Percentiles rank a stretch among this genome's conserved stretches.
Conservation (phyloP, 2,888 invertebrate genomes). For the Andrena haemorrhoa region DNA sequence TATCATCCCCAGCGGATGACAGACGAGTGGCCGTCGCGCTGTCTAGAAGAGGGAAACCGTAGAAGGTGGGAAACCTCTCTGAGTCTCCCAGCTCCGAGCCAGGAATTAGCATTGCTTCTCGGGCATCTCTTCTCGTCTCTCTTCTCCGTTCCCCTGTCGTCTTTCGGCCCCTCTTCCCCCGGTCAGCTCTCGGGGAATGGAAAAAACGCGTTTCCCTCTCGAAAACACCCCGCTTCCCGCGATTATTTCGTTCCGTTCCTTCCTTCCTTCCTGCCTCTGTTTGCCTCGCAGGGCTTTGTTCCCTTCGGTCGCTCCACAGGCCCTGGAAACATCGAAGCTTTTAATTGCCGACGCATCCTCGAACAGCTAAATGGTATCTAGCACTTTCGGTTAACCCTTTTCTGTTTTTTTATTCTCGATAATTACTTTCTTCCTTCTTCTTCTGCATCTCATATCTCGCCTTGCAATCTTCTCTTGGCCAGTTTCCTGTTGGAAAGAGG, state of each 20-base stretch:
- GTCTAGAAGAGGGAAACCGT: slow-evolving; percentile 83
- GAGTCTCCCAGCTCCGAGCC: slow-evolving; percentile 81
- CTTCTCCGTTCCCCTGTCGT: slow-evolving; percentile 57
- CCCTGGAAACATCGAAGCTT: not conserved
- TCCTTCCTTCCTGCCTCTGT: slow-evolving; percentile 22
- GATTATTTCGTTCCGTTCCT: slow-evolving; percentile 59
- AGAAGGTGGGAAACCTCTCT: slow-evolving; percentile 85
- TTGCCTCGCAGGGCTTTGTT: not conserved
- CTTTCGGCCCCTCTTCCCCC: slow-evolving; percentile 10
- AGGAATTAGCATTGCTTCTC: slow-evolving; percentile 82
- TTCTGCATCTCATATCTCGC: too few species aligned
- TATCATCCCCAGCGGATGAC: slow-evolving; percentile 63
- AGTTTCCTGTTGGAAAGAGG: too few species aligned
- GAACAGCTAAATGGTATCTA: too few species aligned
- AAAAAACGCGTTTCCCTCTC: slow-evolving; percentile 37
- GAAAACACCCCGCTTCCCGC: slow-evolving; percentile 59
- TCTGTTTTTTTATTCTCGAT: too few species aligned
- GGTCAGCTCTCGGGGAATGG: not conserved
- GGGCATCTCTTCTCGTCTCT: slow-evolving; percentile 78
- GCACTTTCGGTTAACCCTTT: too few species aligned
- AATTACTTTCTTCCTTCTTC: too few species aligned
- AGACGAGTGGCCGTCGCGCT: slow-evolving; percentile 59
- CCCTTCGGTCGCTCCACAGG: not conserved
- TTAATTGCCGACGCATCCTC: too few species aligned
- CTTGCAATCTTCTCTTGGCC: too few species aligned